Conservation (phyloP, 2,113 vertebrate species). For the Myanophis thanlyinensis region DNA sequence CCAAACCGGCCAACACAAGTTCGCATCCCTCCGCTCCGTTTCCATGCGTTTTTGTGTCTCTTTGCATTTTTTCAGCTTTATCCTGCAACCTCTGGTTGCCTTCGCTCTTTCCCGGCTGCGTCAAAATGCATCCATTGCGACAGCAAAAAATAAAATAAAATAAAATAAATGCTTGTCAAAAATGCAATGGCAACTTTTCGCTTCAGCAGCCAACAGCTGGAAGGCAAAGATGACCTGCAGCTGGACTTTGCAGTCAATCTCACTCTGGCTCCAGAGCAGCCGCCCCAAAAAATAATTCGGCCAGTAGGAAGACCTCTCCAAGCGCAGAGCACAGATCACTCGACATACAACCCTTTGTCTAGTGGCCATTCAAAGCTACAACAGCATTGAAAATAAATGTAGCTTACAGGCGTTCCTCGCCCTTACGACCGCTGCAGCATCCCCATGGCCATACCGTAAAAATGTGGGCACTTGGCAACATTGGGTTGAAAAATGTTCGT, state of each 20-base stretch:
- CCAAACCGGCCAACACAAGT: not conserved
- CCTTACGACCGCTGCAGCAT: too few relatives aligned
- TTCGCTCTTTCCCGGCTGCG: not conserved
- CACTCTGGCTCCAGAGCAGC: not conserved
- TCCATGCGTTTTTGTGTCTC: too few relatives aligned
- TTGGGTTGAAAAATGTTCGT: not conserved
- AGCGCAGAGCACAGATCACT: not conserved
- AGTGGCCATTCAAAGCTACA: too few relatives aligned
- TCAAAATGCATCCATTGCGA: not conserved
- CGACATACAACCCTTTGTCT: too few relatives aligned
- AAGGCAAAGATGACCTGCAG: not conserved
- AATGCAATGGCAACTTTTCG: not conserved
- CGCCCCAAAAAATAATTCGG: not conserved
- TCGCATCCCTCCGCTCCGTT: not conserved
- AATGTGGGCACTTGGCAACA: too few relatives aligned
- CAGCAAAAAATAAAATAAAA: too few relatives aligned
- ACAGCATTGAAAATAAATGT: too few relatives aligned
- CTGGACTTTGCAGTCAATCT: not conserved
- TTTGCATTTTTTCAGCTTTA: not conserved
- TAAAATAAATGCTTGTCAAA: not conserved
- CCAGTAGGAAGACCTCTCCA: not conserved
- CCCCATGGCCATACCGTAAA: too few relatives aligned
- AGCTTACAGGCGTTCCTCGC: too few relatives aligned
- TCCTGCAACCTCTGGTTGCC: not conserved
- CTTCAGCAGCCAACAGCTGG: not conserved